Evolutionary conservation across 23 tunicate genomes (phyloP).

Genomic region (Clavelina lepadiformis): DNA sequence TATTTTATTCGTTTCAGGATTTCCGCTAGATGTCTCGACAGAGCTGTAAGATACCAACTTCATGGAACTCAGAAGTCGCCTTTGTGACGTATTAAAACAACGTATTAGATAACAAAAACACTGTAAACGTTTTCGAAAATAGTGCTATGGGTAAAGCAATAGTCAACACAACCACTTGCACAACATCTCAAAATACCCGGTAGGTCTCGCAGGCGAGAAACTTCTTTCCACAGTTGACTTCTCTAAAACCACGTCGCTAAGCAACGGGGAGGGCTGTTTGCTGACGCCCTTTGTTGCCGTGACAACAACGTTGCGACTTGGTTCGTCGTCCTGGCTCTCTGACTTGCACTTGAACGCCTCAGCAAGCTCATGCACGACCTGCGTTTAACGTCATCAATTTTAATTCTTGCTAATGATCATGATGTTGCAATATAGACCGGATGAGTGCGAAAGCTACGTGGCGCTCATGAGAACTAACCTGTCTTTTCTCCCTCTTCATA

Average conservation of each 20-base stretch:
- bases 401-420: too few relatives aligned
- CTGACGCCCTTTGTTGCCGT: slow-evolving; percentile 66
- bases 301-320: slow-evolving; percentile 73
- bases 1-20: slow-evolving; percentile 8
- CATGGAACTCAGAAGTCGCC: slow-evolving; percentile 58
- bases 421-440: too few relatives aligned
- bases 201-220: too few relatives aligned
- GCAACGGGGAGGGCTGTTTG: slow-evolving; percentile 40
- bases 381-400: too few relatives aligned
- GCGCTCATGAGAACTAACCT: too few relatives aligned
- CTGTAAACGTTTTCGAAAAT: too few relatives aligned
- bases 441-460: too few relatives aligned
- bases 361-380: slow-evolving; percentile 86
- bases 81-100: neutral
- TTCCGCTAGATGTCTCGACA: slow-evolving; percentile 2
- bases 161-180: too few relatives aligned
- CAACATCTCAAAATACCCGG: too few relatives aligned
- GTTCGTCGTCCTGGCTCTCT: slow-evolving; percentile 65
- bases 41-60: slow-evolving; percentile 63
- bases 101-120: too few relatives aligned
- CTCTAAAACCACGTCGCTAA: slow-evolving; percentile 42
- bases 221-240: too few relatives aligned
- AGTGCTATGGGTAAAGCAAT: too few relatives aligned
- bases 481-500: slow-evolving; percentile 75
- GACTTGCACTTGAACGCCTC: slow-evolving; percentile 75